Evolutionary conservation across 2,888 invertebrate species (phyloP), one percentile per base, ranked within the genome.

Genomic region (Torymus aiolomorphi): DNA sequence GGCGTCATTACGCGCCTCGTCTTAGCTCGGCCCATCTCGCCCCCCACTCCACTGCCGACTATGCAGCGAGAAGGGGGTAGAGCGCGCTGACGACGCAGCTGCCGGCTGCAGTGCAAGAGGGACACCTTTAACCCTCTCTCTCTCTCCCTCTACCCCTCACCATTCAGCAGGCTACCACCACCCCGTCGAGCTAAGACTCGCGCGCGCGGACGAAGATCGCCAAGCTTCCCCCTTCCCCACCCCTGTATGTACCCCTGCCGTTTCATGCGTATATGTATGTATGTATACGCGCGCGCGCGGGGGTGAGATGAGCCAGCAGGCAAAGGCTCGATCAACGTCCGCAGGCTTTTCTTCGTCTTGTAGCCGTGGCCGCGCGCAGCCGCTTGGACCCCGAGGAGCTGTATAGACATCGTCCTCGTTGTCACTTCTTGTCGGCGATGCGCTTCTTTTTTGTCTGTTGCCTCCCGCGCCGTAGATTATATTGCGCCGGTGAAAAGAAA

Each of bases 1-100:
- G 89, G 88, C 89, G 89, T 89, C 90, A 90, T 90, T 90, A 90
- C 89, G 88, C 81, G 42, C 81, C 81, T 73, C 89, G 89, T 89
- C 88, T 89, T 89, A 89, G 89, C 88, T 89, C 74, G 69, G 74
- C 62, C 78, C 78, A 63, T 69, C 74, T 66, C 57, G 52, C 12
- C 74, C 2, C 10, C 63, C 52, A 54, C 54, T 2, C 51, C 42
- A 12, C 52, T 18, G 16, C n/a, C 51, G 63, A 14, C 24, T 49
- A n/a, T 18, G 59, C 65, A 65, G 49, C 56, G 18, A 54, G n/a
- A 67, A 72, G 67, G 72, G 71, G 72, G 72, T 72, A 67, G 67
- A 42, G 42, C 5, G 42, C 42, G 42, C 42, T 42, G 42, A 42
- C 14, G 14, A 52, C 62, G 59, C 2, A 24, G 56, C 49, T 14